Percentiles rank a stretch among this genome's conserved stretches.
phyloP scores from a whole-genome alignment of 2,888 invertebrate genomes.

The Acleris emargana region DNA sequence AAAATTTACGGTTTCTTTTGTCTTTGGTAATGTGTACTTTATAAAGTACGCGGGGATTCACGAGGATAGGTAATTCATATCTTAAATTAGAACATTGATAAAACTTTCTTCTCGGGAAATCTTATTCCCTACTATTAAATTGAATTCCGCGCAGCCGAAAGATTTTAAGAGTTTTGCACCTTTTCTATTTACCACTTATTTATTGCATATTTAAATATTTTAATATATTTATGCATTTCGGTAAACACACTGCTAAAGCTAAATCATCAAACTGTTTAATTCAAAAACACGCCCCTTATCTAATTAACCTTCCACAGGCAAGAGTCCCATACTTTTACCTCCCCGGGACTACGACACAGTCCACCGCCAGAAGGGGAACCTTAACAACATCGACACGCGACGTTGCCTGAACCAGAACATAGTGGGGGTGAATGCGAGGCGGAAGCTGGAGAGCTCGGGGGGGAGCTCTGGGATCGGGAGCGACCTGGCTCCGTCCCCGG shows the following conservation, averaged over 20 bases:
- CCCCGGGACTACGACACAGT: constrained; percentile 98
- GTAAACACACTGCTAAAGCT: constrained; percentile 8
- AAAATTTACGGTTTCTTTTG: too few species aligned
- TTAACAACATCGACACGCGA: constrained; percentile 76
- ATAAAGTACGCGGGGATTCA: too few species aligned
- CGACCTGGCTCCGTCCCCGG: constrained; percentile 93
- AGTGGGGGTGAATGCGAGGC: constrained; percentile 75
- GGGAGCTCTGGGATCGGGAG: constrained; percentile 95
- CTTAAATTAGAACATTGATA: too few species aligned
- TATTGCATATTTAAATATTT: not conserved
- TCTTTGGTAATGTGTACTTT: too few species aligned
- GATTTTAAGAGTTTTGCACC: too few species aligned
- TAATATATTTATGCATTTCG: not conserved
- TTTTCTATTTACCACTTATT: too few species aligned
- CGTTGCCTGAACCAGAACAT: constrained; percentile 89
- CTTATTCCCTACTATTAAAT: too few species aligned
- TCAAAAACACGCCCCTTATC: constrained; percentile 29
- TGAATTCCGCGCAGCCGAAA: too few species aligned
- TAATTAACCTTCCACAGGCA: constrained; percentile 51
- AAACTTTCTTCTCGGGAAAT: too few species aligned
- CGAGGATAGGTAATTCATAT: too few species aligned
- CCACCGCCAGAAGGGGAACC: constrained; percentile 85
- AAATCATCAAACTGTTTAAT: not conserved
- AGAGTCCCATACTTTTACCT: constrained; percentile 92
- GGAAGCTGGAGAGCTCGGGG: constrained; percentile 87